phyloP scores from a whole-genome alignment of 2,113 vertebrate species.

The Orthonyx spaldingii region DNA sequence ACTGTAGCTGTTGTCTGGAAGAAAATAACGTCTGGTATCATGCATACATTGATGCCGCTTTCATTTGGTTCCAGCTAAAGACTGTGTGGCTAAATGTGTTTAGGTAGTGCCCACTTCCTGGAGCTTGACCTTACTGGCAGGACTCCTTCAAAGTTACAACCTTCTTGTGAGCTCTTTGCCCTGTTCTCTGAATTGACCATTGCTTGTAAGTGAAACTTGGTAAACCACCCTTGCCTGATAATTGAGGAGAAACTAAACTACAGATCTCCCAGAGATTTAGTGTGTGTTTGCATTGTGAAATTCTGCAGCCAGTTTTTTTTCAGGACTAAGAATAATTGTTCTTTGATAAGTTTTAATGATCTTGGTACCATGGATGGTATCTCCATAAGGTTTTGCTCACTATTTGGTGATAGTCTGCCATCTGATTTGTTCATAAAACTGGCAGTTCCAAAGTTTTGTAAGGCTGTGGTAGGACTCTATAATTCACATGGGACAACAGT shows the following conservation, averaged over 20 bases:
- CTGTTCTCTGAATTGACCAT: not conserved
- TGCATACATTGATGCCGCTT: not conserved
- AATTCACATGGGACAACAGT: not conserved
- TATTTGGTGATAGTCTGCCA: not conserved
- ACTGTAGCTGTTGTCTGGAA: not conserved
- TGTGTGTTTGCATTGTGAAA: not conserved
- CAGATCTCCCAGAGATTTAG: not conserved
- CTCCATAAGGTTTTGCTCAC: not conserved
- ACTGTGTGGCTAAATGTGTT: not conserved
- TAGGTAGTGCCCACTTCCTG: not conserved
- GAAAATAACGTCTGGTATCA: not conserved
- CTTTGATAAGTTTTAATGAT: not conserved
- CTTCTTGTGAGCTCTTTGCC: not conserved
- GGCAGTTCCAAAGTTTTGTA: not conserved
- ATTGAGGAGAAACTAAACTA: not conserved
- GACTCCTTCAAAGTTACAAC: fast-evolving
- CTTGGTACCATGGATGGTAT: not conserved
- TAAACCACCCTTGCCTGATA: not conserved
- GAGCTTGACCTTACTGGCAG: not conserved
- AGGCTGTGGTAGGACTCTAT: not conserved
- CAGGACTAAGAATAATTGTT: not conserved
- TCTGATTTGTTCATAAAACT: not conserved
- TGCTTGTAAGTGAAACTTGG: not conserved
- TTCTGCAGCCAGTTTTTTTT: not conserved
- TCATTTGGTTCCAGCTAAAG: not conserved